phyloP scores from a whole-genome alignment of 1,140 invertebrate genomes.

The Epicauta chinensis region DNA sequence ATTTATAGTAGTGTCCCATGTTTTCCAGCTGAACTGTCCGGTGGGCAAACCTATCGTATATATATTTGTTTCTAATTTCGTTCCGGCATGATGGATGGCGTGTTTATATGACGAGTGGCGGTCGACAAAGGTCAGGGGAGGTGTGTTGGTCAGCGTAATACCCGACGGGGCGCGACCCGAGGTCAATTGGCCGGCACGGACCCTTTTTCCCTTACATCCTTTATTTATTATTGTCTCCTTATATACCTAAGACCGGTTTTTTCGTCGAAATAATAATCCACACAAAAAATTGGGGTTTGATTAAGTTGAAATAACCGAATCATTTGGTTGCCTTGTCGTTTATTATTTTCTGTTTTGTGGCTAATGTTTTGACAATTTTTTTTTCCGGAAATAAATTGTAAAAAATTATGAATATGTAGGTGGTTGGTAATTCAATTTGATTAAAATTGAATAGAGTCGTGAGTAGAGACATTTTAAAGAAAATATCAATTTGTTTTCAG shows the following conservation, averaged over 20 bases:
- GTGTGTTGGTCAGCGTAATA: constrained; percentile 40
- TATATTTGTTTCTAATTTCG: constrained; percentile 40
- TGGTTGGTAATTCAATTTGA: too few species aligned
- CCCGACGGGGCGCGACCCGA: constrained; percentile 36
- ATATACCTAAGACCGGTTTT: constrained; percentile 3
- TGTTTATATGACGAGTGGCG: constrained; percentile 44
- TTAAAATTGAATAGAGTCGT: too few species aligned
- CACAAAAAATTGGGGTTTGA: constrained; percentile 7
- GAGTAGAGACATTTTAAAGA: neutral
- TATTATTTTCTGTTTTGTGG: neutral
- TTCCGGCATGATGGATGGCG: constrained; percentile 39
- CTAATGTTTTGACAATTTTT: too few species aligned
- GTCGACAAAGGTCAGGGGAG: constrained; percentile 42
- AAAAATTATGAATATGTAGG: too few species aligned
- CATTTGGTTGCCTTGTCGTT: constrained; percentile 12
- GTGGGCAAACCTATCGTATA: constrained; percentile 28
- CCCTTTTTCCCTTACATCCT: constrained; percentile 1
- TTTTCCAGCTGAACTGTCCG: constrained; percentile 19
- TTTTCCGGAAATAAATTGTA: too few species aligned
- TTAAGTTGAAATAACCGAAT: constrained; percentile 23
- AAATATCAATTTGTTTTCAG: constrained; percentile 14
- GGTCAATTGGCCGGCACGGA: constrained; percentile 40
- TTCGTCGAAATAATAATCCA: neutral
- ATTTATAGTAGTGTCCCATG: constrained; percentile 22
- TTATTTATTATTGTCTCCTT: neutral